Conservation (phyloP, 2,113 vertebrate genomes). For the Saccopteryx leptura region DNA sequence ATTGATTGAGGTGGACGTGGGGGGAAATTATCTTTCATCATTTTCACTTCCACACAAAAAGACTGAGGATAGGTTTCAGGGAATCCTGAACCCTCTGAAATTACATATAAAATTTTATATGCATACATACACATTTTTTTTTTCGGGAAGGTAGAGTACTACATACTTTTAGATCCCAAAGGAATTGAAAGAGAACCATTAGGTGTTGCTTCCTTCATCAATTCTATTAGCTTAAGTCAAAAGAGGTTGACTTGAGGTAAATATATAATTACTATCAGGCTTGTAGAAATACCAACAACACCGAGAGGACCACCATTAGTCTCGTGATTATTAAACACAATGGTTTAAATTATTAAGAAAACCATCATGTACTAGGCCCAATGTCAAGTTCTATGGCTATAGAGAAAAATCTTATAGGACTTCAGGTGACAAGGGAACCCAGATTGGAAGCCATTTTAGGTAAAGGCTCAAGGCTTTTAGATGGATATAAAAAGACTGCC, state of each 20-base stretch:
- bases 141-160: not conserved
- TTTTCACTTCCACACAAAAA: conserved; percentile 33
- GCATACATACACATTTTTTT: not conserved
- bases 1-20: not conserved
- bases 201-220: not conserved
- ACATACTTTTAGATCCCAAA: not conserved
- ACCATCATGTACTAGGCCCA: not conserved
- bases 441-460: not conserved
- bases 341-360: not conserved
- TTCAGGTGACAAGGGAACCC: not conserved
- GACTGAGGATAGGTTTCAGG: not conserved
- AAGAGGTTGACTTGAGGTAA: conserved; percentile 33
- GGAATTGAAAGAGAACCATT: conserved; percentile 20
- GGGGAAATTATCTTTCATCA: not conserved
- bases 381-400: not conserved
- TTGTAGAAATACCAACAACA: conserved; percentile 49
- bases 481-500: not conserved
- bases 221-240: not conserved
- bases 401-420: conserved; percentile 34
- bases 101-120: not conserved
- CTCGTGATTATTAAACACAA: not conserved
- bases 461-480: not conserved
- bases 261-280: not conserved
- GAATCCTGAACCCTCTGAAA: not conserved
- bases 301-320: not conserved